Evolutionary conservation across 1,140 invertebrate species (phyloP), one percentile per base, ranked within the genome.

Genomic region (Dreissena rostriformis): DNA sequence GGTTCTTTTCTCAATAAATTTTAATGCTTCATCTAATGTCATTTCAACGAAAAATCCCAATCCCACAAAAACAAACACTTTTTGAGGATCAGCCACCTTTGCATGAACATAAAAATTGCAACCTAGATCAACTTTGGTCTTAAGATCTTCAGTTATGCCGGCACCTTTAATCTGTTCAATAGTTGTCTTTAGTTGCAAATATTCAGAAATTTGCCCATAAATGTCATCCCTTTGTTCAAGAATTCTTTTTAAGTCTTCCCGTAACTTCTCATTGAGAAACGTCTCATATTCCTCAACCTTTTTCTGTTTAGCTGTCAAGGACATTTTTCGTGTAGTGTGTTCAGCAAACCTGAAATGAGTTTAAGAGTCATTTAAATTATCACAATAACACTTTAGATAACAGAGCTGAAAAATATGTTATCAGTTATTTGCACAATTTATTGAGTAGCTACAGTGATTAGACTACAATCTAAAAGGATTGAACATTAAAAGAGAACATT

Each of bases 121-220:
- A 24, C 97, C 96, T 51, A 97, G 89, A 90, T 97, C 96, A 26
- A 97, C 94, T 94, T 97, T 96, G 0, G 96, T 96, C 91, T 97
- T 97, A 53, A 97, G 95, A 17, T 91, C 90, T 17, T 96, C 94
- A 0, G 95, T 93, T 90, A 95, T 95, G 19, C 95, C 90, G 84
- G 95, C 95, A 91, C 96, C 84, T 86, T 91, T 71, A 17, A 94
- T 87, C 88, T 89, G 92, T 78, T 91, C 88, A 67, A 93, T 92
- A 19, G 88, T 84, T 57, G 83, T 91, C 73, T 92, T 96, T 55
- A 97, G 92, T 89, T 97, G 96, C 24, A 96, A 91, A 86, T 96
- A 96, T 88, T 97, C 96, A n/a, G 95, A 94, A 15, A 97, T 93
- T 88, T 97, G 96, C n/a, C 92, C 90, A 90, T 96, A 96, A 24